Evolutionary conservation across 2,797 vertebrate genomes (phyloP), one percentile per base, ranked within the genome.

Genomic region (Scarus forsteni): DNA sequence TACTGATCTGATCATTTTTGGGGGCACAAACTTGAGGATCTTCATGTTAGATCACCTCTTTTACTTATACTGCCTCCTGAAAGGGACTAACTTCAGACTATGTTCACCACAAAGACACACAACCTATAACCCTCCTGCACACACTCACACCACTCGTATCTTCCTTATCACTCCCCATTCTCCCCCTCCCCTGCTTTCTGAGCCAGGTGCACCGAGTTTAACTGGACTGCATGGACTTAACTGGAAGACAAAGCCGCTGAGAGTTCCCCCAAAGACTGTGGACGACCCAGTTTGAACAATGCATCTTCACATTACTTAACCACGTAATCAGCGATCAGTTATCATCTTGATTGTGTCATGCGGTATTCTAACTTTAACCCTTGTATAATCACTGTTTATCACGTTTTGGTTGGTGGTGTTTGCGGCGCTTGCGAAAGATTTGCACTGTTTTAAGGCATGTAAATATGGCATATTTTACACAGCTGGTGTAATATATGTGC

Each of bases 391-490:
- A 76, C 75, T 83, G 78, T 73, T 71, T 63, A 38, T 65, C 77
- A 81, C 70, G 69, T 86, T 88, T 83, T 57, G 69, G 54, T 78
- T 67, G n/a, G 51, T 81, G 56, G 40, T 73, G 82, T 45, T 71
- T 60, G 68, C 62, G 69, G 55, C 8, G 62, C 66, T 85, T 77
- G 79, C 14, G 6, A 53, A 84, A 61, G 65, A 83, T 79, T 87
- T 91, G 87, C 89, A 90, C 91, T 88, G 84, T 88, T 57, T 44
- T 64, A 73, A 75, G 63, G 86, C 87, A 56, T 93, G 91, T 93
- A 93, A 85, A 93, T 92, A 88, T 9, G 66, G 80, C 85, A 77
- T 75, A 83, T 83, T 80, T 84, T 79, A 91, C 83, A 81, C 77
- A 36, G 46, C 60, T 0, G 16, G 72, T 74, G 79, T 77, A 72